Evolutionary conservation across 2,888 invertebrate genomes (phyloP), one percentile per base, ranked within the genome.

Genomic region (Drosophila mercatorum): DNA sequence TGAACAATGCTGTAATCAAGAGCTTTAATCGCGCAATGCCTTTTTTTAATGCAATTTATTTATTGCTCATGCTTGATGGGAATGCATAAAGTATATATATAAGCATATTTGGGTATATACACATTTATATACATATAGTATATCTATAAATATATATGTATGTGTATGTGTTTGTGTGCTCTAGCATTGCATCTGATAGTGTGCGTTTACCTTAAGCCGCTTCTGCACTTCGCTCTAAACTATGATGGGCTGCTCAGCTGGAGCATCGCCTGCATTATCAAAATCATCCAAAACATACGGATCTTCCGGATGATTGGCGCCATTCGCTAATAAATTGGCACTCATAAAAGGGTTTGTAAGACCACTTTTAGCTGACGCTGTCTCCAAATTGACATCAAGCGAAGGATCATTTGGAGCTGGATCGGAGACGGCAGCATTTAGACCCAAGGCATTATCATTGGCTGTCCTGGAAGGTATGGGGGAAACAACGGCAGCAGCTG

Each of bases 21-120:
- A 17, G 7, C 17, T 31, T 26, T n/a, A n/a, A 5, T n/a, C n/a
- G n/a, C 14, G 28, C 22, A 41, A 55, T 49, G 31, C 12, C 14
- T 53, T 63, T 46, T 17, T 44, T 31, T 11, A 49, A 68, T 52
- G 75, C 81, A 78, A 81, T 74, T 78, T 83, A 66, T 67, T 74
- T 53, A 73, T 69, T 62, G 78, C 70, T 46, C 49, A 38, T 83
- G 78, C 78, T 66, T 66, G 43, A 31, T 53, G 26, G 46, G 22
- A 58, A 60, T 81, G 55, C 53, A 72, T 75, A 68, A 58, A 34
- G 10, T 38, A 22, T 38, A 44, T 38, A 44, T 52, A 38, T 28
- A 26, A 60, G 43, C 31, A 43, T 43, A 56, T n/a, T 31, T 0
- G 47, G 12, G 2, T 34, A 43, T 12, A 41, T 3, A 17, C 40